phyloP scores from a whole-genome alignment of 2,113 vertebrate species.

The Phasianus colchicus region DNA sequence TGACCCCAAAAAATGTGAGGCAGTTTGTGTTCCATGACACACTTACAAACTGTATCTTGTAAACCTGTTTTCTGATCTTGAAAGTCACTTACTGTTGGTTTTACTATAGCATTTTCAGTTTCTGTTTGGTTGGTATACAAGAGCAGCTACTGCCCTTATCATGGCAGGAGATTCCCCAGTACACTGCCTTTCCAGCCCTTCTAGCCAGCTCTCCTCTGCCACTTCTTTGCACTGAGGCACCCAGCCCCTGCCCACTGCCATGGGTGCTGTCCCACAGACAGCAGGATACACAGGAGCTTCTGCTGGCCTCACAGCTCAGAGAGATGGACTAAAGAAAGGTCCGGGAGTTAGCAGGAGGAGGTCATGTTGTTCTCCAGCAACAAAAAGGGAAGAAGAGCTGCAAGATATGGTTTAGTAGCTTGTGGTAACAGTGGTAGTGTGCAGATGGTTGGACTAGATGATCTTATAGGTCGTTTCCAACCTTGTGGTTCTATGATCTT shows the following conservation, averaged over 20 bases:
- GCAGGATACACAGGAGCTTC: background rate
- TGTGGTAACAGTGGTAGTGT: too few species aligned
- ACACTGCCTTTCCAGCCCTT: background rate
- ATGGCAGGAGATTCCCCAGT: background rate
- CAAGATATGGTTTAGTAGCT: too few species aligned
- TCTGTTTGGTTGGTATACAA: background rate
- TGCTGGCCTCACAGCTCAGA: background rate
- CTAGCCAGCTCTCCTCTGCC: background rate
- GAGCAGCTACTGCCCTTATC: background rate
- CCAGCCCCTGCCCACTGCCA: background rate
- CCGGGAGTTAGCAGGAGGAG: background rate
- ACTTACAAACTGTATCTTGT: background rate
- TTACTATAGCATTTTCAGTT: background rate
- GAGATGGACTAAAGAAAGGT: background rate
- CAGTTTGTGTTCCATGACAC: background rate
- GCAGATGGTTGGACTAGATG: too few species aligned
- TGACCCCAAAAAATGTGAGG: background rate
- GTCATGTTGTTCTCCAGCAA: background rate
- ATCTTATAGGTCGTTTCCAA: too few species aligned
- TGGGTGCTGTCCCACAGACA: background rate
- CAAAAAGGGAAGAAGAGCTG: background rate
- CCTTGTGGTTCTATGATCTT: background rate
- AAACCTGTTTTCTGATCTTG: background rate
- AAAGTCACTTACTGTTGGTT: background rate
- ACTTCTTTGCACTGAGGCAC: background rate